Percentiles rank a stretch among this genome's conserved stretches.
Conservation (phyloP, 2,797 vertebrate genomes). For the Sebastes umbrosus region DNA sequence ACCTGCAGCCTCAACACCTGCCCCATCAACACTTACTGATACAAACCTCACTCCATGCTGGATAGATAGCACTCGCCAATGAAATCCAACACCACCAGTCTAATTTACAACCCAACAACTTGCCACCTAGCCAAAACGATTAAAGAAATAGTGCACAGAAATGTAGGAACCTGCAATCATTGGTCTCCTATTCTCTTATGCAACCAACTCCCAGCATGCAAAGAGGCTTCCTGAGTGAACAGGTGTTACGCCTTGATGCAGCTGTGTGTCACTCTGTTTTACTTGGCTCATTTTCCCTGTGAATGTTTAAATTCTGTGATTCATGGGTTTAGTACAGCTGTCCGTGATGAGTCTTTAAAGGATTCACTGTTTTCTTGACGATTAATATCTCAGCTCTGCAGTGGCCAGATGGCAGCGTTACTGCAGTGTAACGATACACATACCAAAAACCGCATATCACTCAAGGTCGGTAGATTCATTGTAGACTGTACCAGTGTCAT, state of each 20-base stretch:
- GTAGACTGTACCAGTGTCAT: not conserved
- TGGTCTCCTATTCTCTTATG: not conserved
- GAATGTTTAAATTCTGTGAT: slow-evolving; percentile 19
- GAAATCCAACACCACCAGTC: slow-evolving; percentile 9
- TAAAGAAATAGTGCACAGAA: not conserved
- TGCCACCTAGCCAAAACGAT: not conserved
- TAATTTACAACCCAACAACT: not conserved
- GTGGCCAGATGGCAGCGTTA: not conserved
- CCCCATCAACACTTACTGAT: slow-evolving; percentile 40
- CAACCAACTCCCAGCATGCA: slow-evolving; percentile 23
- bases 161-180: not conserved
- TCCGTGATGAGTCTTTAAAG: slow-evolving; percentile 16
- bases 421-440: not conserved
- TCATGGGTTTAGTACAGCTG: slow-evolving; percentile 19
- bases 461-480: not conserved
- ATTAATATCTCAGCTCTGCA: slow-evolving; percentile 9
- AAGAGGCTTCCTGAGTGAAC: slow-evolving; percentile 29
- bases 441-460: not conserved
- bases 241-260: slow-evolving; percentile 25
- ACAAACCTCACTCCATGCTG: slow-evolving; percentile 7
- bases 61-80: slow-evolving; percentile 1
- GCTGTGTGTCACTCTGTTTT: slow-evolving; percentile 26
- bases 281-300: slow-evolving; percentile 22
- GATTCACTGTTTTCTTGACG: slow-evolving; percentile 16
- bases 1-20: slow-evolving; percentile 57